Evolutionary conservation across 2,113 vertebrate genomes (phyloP).

Genomic region (Mobula birostris): DNA sequence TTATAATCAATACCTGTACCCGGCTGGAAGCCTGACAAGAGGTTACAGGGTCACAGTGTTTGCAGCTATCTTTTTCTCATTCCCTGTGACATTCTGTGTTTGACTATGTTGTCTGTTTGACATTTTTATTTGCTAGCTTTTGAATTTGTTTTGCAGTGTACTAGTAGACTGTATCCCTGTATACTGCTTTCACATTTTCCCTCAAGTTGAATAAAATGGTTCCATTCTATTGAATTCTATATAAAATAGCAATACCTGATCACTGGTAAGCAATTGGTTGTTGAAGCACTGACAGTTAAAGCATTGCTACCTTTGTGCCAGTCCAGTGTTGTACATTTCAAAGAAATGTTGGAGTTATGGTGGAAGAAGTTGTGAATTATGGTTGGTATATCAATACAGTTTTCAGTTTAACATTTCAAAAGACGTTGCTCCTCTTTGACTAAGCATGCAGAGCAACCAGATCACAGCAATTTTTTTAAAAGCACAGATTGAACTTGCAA

Average conservation of each 20-base stretch:
- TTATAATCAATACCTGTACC: too few relatives aligned
- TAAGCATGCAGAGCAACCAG: not conserved
- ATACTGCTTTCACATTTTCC: not conserved
- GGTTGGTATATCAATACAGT: not conserved
- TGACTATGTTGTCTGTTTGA: not conserved
- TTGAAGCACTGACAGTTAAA: not conserved
- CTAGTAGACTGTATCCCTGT: not conserved
- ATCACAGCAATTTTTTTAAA: not conserved
- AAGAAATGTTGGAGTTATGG: not conserved
- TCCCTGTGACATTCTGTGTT: not conserved
- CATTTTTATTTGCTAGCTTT: constrained; percentile 7
- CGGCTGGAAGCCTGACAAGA: too few relatives aligned
- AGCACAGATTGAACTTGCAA: not conserved
- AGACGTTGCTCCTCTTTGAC: not conserved
- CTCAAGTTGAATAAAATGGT: not conserved
- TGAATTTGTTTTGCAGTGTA: not conserved
- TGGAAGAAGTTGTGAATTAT: not conserved
- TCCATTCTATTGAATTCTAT: not conserved
- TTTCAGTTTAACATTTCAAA: not conserved
- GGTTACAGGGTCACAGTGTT: not conserved
- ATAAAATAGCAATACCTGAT: not conserved
- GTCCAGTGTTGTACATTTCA: not conserved
- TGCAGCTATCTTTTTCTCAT: not conserved
- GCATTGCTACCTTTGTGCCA: not conserved
- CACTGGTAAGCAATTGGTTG: not conserved